Conservation (phyloP, 2,113 vertebrate genomes). For the Natator depressus region DNA sequence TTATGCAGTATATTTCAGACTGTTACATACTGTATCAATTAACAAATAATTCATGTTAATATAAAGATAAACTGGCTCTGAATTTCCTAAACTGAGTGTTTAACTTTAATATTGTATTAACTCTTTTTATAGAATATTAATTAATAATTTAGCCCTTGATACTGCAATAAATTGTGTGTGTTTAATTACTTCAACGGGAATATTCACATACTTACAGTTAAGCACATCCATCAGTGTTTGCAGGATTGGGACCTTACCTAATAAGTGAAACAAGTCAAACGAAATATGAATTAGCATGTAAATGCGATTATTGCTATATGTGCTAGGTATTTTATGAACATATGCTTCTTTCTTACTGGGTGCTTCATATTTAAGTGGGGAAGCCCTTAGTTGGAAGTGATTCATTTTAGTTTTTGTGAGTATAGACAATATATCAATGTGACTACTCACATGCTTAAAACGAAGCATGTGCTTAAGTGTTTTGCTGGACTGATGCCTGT, state of each 20-base stretch:
- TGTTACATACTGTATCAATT: rapidly evolving
- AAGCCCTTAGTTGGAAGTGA: not conserved
- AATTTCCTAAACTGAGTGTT: not conserved
- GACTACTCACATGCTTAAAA: not conserved
- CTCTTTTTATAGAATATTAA: not conserved
- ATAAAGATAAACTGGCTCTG: not conserved
- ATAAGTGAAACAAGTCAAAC: not conserved
- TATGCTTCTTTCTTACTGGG: not conserved
- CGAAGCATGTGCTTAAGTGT: rapidly evolving
- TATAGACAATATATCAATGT: not conserved
- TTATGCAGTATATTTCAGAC: not conserved
- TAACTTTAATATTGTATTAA: not conserved
- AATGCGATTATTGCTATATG: not conserved
- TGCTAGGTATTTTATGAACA: not conserved
- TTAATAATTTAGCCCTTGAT: not conserved
- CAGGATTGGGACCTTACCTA: not conserved
- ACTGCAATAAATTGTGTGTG: not conserved
- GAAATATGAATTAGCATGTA: not conserved
- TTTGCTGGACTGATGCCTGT: not conserved
- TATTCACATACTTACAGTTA: rapidly evolving
- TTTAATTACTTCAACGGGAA: not conserved
- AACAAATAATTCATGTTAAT: not conserved
- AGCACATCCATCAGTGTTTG: rapidly evolving
- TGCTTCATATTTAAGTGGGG: not conserved
- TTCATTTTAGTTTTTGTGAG: not conserved